These are phyloP conservation scores for Chouioia cunea DNA, from an alignment of 2,888 invertebrate genomes.

Conservation along the genomic window DNA sequence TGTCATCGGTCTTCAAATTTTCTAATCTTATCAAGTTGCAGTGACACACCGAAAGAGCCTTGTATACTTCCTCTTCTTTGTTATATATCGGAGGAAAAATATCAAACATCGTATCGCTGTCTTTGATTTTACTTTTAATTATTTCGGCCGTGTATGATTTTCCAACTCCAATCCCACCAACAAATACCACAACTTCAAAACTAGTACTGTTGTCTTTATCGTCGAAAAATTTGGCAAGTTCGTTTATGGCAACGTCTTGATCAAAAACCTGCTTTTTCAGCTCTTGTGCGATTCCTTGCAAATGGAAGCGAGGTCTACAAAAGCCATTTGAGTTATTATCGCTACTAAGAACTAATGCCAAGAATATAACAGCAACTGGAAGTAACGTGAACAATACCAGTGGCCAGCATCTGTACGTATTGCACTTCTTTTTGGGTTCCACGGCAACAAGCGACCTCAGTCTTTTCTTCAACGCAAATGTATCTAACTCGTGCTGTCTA, in stretches of 20 bases:
- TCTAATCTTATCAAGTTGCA: conserved; percentile 61
- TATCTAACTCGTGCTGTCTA: conserved; percentile 1
- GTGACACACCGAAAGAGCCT: conserved; percentile 50
- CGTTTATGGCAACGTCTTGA: conserved; percentile 54
- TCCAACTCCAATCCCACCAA: conserved; percentile 64
- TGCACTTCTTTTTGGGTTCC: conserved; percentile 20
- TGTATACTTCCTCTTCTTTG: conserved; percentile 44
- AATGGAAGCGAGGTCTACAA: conserved; percentile 51
- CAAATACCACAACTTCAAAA: conserved; percentile 55
- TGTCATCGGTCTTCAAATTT: conserved; percentile 56
- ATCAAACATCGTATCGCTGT: conserved; percentile 49
- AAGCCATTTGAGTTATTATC: conserved; percentile 36
- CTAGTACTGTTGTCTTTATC: conserved; percentile 43
- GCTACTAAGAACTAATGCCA: conserved; percentile 42
- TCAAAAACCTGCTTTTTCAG: conserved; percentile 56
- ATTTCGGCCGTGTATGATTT: conserved; percentile 62
- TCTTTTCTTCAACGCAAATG: conserved; percentile 48
- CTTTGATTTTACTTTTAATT: conserved; percentile 55
- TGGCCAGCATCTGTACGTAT: conserved; percentile 27
- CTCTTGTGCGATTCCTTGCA: conserved; percentile 52
- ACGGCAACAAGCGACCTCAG: conserved; percentile 50
- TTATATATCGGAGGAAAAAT: conserved; percentile 52
- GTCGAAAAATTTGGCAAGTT: conserved; percentile 46
- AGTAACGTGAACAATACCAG: conserved; percentile 45
- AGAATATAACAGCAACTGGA: conserved; percentile 30